A percentile compares a stretch with the other conserved stretches of the same genome.
Conservation (phyloP, 1,140 invertebrate genomes). For the Panulirus ornatus region DNA sequence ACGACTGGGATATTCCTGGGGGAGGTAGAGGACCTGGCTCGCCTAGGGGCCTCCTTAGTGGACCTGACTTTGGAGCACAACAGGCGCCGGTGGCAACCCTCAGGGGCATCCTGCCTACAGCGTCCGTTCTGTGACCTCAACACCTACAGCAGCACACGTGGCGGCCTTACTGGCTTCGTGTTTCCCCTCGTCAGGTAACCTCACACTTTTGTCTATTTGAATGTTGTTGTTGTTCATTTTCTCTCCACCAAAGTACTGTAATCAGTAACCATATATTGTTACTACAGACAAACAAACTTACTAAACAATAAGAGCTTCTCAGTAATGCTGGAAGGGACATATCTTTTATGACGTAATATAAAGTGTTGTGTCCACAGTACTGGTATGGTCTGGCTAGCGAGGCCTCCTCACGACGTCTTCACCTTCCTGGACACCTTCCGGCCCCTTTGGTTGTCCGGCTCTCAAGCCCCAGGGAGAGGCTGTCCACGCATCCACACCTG, state of each 20-base stretch:
- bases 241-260: no score
- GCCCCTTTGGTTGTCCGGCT: constrained; percentile 53
- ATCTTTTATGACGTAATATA: no score
- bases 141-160: constrained; percentile 25
- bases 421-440: constrained; percentile 37
- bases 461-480: not conserved
- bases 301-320: no score
- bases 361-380: constrained; percentile 11
- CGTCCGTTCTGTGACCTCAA: constrained; percentile 60
- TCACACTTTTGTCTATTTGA: no score
- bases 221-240: not conserved
- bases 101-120: constrained; percentile 51
- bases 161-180: constrained; percentile 19
- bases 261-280: no score
- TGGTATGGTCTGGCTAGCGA: constrained; percentile 30
- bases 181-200: constrained; percentile 53
- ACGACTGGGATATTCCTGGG: not conserved
- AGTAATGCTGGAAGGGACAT: no score
- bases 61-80: not conserved
- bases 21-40: constrained; percentile 37
- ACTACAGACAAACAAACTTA: no score
- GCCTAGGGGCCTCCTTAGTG: constrained; percentile 13
- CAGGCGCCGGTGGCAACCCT: not conserved
- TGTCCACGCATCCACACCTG: constrained; percentile 46
- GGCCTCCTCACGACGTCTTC: constrained; percentile 36